phyloP scores from a whole-genome alignment of 2,113 vertebrate genomes.

The Nibea coibor region DNA sequence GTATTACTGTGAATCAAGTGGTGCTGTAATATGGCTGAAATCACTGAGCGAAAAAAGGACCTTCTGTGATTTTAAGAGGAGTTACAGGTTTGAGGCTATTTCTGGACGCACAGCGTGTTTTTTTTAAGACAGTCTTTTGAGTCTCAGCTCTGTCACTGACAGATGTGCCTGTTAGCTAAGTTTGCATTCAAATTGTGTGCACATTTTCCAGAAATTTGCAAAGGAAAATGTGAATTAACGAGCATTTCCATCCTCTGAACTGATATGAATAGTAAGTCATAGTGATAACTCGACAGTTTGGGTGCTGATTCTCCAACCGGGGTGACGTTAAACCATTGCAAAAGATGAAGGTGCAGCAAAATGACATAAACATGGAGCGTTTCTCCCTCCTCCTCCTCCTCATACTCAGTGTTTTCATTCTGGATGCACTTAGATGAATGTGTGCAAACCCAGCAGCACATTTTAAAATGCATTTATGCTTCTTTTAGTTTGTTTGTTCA shows the following conservation, averaged over 20 bases:
- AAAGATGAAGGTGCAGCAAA: background rate
- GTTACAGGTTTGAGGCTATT: background rate
- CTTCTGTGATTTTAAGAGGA: background rate
- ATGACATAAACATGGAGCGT: background rate
- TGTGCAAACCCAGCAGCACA: background rate
- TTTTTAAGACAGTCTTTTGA: background rate
- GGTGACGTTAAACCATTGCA: background rate
- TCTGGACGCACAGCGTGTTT: background rate
- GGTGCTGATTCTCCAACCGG: background rate
- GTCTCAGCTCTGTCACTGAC: background rate
- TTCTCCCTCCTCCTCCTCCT: background rate
- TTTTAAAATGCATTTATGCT: background rate
- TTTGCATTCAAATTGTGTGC: background rate
- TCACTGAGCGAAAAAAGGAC: background rate
- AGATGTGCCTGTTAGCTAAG: background rate
- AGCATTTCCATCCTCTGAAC: background rate
- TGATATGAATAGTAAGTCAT: no score
- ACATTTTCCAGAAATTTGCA: background rate
- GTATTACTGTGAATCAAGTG: slow-evolving; percentile 1
- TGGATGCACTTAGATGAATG: background rate
- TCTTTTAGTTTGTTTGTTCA: background rate
- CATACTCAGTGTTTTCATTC: background rate
- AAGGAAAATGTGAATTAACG: background rate
- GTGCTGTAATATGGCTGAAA: background rate
- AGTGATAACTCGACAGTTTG: background rate